These are phyloP conservation scores for Heliconius hewitsoni DNA, from an alignment of 1,140 invertebrate genomes.

Conservation along the genomic window DNA sequence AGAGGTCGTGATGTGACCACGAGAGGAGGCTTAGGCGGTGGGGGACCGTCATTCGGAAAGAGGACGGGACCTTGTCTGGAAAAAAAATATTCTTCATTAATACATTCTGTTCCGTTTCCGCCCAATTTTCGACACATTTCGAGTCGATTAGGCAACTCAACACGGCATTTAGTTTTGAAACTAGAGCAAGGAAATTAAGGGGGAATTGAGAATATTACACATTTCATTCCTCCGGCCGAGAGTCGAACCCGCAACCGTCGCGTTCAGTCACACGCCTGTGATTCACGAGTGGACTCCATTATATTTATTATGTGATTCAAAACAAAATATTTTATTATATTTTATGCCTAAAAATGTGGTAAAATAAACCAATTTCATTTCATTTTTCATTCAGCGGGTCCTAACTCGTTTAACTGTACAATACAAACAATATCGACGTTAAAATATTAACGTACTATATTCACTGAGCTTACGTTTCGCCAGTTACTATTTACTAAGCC, in stretches of 20 bases:
- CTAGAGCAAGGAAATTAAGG: too few species aligned
- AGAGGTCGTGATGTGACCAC: constrained; percentile 73
- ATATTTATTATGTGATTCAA: not conserved
- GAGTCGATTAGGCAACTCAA: too few species aligned
- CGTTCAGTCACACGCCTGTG: too few species aligned
- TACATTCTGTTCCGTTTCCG: too few species aligned
- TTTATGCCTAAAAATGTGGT: not conserved
- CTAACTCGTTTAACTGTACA: not conserved
- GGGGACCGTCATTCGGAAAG: constrained; percentile 66
- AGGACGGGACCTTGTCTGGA: constrained; percentile 75
- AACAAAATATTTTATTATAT: not conserved
- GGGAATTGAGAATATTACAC: too few species aligned
- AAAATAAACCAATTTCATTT: not conserved
- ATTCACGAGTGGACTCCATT: too few species aligned
- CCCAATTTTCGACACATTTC: too few species aligned
- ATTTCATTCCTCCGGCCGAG: too few species aligned
- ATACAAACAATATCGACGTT: not conserved
- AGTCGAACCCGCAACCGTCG: too few species aligned
- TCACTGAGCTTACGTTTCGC: not conserved
- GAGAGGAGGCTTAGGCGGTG: constrained; percentile 58
- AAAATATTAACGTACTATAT: not conserved
- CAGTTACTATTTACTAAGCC: not conserved
- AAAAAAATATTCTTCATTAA: not conserved
- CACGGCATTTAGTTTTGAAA: too few species aligned
- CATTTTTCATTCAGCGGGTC: not conserved